phyloP scores from a whole-genome alignment of 2,888 invertebrate species.

The Oligia strigilis region DNA sequence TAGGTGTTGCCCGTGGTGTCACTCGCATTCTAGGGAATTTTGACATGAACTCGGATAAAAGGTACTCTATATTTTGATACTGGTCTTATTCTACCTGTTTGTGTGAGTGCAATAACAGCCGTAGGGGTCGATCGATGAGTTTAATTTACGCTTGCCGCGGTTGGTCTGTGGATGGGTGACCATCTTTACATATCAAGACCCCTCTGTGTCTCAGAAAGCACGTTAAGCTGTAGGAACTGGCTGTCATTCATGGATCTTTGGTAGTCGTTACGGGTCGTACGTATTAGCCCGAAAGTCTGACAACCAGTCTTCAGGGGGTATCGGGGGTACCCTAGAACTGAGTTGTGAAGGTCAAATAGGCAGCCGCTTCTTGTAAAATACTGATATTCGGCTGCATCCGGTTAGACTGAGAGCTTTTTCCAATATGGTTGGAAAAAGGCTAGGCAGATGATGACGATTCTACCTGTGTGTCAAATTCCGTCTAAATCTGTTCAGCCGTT shows the following conservation, averaged over 20 bases:
- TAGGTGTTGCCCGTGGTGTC: neutral
- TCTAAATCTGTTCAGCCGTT: no score
- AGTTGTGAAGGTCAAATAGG: neutral
- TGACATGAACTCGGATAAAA: neutral
- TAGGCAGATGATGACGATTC: neutral
- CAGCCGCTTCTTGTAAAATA: no score
- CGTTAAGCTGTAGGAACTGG: no score
- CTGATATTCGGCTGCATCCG: no score
- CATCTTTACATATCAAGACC: no score
- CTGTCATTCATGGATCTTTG: neutral
- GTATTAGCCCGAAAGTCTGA: no score
- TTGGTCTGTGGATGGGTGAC: neutral
- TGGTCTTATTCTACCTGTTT: neutral
- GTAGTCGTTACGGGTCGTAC: neutral
- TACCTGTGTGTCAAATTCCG: neutral
- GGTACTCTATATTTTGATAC: neutral
- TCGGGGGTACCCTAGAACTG: neutral
- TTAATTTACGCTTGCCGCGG: neutral
- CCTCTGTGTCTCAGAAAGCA: no score
- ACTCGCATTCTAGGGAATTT: neutral
- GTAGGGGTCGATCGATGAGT: neutral
- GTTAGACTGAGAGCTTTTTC: neutral
- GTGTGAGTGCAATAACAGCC: neutral
- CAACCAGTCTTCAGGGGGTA: neutral
- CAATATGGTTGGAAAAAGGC: neutral